These are phyloP conservation scores for Lepidurus couesii DNA, from an alignment of 1,140 invertebrate species.

Conservation along the genomic window DNA sequence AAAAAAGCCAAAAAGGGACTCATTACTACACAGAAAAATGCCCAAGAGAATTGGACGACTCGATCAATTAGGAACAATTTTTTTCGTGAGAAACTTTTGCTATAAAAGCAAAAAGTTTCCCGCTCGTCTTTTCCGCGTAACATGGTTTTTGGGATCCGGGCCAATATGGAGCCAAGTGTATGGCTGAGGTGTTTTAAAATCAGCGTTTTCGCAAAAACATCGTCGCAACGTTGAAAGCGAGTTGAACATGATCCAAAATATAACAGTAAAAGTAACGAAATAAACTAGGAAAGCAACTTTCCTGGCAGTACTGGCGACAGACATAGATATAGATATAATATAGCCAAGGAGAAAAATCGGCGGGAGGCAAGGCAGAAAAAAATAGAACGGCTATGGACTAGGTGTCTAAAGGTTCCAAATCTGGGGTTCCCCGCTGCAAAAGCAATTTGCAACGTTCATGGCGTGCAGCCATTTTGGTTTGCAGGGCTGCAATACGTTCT, in stretches of 20 bases:
- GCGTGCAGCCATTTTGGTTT: conserved; percentile 78
- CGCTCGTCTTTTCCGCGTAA: background rate
- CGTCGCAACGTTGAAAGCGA: background rate
- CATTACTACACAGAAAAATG: background rate
- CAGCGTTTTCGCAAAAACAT: background rate
- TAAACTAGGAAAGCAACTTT: conserved; percentile 19
- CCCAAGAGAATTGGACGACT: background rate
- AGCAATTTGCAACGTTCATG: conserved; percentile 80
- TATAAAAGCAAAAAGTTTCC: background rate
- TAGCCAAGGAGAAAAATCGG: conserved; percentile 21
- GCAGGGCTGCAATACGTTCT: conserved; percentile 74
- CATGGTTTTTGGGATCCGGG: background rate
- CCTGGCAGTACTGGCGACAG: background rate
- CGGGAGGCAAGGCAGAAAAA: conserved; percentile 10
- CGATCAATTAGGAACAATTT: background rate
- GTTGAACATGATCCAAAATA: background rate
- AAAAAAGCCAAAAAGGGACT: background rate
- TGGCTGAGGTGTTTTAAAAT: background rate
- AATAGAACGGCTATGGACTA: conserved; percentile 20
- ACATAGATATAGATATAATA: background rate
- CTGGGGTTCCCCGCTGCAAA: conserved; percentile 73
- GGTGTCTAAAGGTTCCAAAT: conserved; percentile 57
- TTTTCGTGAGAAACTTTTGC: background rate
- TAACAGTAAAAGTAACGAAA: background rate
- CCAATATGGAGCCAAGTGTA: conserved; percentile 1